Percentiles rank a stretch among this genome's conserved stretches.
Conservation (phyloP, 1,140 invertebrate species). For the Drosophila mojavensis region DNA sequence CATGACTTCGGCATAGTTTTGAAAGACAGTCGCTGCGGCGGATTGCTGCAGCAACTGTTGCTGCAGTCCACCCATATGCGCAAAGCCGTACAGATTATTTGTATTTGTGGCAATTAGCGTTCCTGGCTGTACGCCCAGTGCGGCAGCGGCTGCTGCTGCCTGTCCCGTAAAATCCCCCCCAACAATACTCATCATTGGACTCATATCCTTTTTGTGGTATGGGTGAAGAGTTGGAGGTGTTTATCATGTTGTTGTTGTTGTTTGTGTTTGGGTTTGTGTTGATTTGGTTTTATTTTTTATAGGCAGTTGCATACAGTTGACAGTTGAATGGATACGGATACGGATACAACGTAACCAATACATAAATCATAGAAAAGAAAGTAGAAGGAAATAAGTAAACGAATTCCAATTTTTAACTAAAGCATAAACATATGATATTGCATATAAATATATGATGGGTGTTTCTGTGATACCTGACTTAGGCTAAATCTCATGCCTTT, state of each 20-base stretch:
- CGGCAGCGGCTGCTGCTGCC: conserved; percentile 69
- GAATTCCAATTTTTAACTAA: conserved; percentile 74
- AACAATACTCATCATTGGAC: conserved; percentile 84
- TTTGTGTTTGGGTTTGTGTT: conserved; percentile 44
- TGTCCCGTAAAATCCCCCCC: conserved; percentile 82
- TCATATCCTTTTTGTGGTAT: conserved; percentile 70
- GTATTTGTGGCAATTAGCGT: conserved; percentile 75
- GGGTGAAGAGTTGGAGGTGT: conserved; percentile 11
- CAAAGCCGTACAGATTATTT: conserved; percentile 78
- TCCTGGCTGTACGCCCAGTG: conserved; percentile 69
- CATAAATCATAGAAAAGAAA: conserved; percentile 83
- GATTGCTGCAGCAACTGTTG: conserved; percentile 77
- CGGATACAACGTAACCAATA: conserved; percentile 68
- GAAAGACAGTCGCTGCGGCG: conserved; percentile 70
- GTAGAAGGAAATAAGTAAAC: conserved; percentile 82
- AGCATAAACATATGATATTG: conserved; percentile 53
- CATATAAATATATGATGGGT: conserved; percentile 10
- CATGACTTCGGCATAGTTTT: conserved; percentile 72
- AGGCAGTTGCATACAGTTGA: conserved; percentile 48
- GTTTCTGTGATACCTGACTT: neutral
- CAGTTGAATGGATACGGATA: conserved; percentile 47
- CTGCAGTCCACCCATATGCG: conserved; percentile 78
- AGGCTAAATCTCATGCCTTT: neutral
- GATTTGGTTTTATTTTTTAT: conserved; percentile 15
- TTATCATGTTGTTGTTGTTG: conserved; percentile 42